Percentiles rank a stretch among this genome's conserved stretches.
Conservation (phyloP, 2,797 vertebrate genomes). For the Pelochelys cantorii region DNA sequence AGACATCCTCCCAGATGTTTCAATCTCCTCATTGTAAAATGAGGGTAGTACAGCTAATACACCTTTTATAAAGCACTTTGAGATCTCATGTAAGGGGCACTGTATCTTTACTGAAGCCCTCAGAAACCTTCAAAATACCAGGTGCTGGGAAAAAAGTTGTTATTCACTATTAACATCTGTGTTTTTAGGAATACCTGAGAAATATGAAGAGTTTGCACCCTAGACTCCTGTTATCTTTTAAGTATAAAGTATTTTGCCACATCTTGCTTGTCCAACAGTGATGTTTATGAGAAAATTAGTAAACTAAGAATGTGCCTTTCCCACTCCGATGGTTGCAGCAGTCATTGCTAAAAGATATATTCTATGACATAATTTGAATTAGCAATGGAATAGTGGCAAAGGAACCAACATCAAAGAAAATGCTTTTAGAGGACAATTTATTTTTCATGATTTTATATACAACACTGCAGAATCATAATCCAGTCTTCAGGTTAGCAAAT, state of each 20-base stretch:
- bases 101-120: background rate
- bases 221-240: background rate
- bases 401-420: constrained; percentile 40
- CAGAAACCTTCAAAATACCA: background rate
- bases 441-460: constrained; percentile 31
- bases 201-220: background rate
- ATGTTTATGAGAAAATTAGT: constrained; percentile 32
- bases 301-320: background rate
- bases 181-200: background rate
- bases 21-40: background rate
- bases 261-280: background rate
- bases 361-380: constrained; percentile 7
- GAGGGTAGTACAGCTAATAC: background rate
- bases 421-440: constrained; percentile 30
- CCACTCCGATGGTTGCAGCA: background rate
- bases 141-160: background rate
- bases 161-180: background rate
- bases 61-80: background rate
- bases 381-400: constrained; percentile 14
- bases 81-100: background rate
- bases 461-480: background rate
- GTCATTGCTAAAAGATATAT: background rate
- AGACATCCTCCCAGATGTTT: background rate
- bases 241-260: background rate
- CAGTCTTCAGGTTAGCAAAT: constrained; percentile 24